Evolutionary conservation across 2,113 vertebrate species (phyloP).

Genomic region (Toxotes jaculatrix): DNA sequence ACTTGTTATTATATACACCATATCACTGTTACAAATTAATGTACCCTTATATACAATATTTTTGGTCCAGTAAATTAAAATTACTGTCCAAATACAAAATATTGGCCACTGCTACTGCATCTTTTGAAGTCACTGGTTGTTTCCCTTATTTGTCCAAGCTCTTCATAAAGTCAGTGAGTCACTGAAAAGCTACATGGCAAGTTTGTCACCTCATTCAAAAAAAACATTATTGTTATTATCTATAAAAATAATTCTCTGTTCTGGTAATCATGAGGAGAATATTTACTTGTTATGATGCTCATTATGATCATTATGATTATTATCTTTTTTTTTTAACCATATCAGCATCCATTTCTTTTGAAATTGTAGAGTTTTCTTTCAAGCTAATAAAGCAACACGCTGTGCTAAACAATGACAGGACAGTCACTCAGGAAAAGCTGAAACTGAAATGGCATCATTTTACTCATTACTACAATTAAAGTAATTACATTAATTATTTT

Average conservation of each 20-base stretch:
- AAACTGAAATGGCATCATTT: conserved; percentile 16
- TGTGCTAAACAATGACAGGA: background rate
- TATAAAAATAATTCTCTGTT: background rate
- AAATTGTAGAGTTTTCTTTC: background rate
- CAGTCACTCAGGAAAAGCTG: conserved; percentile 12
- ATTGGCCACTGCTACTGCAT: background rate
- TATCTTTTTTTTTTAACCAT: background rate
- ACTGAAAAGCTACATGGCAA: background rate
- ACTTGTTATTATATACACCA: background rate
- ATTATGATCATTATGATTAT: conserved; percentile 12
- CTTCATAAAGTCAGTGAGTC: background rate
- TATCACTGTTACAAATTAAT: background rate
- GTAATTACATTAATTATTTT: conserved; percentile 19
- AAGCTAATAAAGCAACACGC: background rate
- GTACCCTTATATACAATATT: background rate
- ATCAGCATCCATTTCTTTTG: background rate
- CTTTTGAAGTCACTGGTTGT: background rate
- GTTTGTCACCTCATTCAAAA: background rate
- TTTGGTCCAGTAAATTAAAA: background rate
- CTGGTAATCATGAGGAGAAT: background rate
- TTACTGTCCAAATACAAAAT: background rate
- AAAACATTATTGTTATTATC: background rate
- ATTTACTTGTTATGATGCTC: background rate
- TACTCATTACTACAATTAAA: conserved; percentile 12
- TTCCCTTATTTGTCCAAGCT: background rate